These are phyloP conservation scores for Crotalus helleri DNA, from an alignment of 2,113 vertebrate genomes.

Conservation along the genomic window DNA sequence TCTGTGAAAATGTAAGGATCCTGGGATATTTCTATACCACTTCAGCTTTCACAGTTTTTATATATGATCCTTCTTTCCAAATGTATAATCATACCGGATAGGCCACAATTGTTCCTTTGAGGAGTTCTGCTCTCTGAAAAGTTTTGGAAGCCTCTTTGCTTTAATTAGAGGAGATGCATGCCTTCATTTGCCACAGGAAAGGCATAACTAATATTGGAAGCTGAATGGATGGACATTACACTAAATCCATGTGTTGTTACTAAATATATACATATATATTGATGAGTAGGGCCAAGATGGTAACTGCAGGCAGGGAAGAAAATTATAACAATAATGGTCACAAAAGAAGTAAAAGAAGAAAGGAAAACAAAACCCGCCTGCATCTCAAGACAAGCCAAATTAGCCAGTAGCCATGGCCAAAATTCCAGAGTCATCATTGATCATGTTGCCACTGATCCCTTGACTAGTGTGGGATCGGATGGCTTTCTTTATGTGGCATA, in stretches of 20 bases:
- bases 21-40: background rate
- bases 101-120: background rate
- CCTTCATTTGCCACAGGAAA: conserved; percentile 9
- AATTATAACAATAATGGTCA: conserved; percentile 39
- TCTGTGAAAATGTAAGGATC: background rate
- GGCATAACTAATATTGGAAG: background rate
- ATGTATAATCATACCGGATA: conserved; percentile 18
- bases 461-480: conserved; percentile 61
- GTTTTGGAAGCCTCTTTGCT: background rate
- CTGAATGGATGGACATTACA: background rate
- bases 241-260: conserved; percentile 1
- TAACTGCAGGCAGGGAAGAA: conserved; percentile 12
- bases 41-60: background rate
- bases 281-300: background rate
- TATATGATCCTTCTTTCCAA: background rate
- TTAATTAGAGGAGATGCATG: fast-evolving
- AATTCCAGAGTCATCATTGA: conserved; percentile 54
- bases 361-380: conserved; percentile 39
- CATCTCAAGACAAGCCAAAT: conserved; percentile 47
- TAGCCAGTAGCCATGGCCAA: conserved; percentile 37
- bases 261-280: background rate
- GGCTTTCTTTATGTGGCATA: conserved; percentile 57
- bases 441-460: conserved; percentile 40
- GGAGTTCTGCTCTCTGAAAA: background rate
- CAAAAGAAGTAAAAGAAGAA: conserved; percentile 14